phyloP scores from a whole-genome alignment of 2,797 vertebrate genomes.

The Cercopithecus hamlyni region DNA sequence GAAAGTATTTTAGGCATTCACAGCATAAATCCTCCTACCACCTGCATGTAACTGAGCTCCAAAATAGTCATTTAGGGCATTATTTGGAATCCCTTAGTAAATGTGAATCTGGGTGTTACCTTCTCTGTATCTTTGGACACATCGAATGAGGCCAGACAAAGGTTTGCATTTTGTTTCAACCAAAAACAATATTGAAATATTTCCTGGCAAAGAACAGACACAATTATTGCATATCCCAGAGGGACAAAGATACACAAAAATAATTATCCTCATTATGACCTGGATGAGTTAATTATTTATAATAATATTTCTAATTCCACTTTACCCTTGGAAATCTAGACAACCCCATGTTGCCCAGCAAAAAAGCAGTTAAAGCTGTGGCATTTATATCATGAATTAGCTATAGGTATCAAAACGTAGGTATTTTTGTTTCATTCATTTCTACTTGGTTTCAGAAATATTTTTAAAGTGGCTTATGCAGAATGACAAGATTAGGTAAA shows the following conservation, averaged over 20 bases:
- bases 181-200: conserved; percentile 83
- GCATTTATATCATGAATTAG: neutral
- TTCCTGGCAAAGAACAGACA: conserved; percentile 63
- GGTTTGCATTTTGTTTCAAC: conserved; percentile 82
- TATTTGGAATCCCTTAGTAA: conserved; percentile 84
- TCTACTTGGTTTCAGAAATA: neutral
- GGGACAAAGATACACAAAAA: conserved; percentile 79
- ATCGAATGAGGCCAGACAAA: conserved; percentile 79
- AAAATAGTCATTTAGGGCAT: conserved; percentile 85
- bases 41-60: conserved; percentile 85
- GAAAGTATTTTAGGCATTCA: conserved; percentile 88
- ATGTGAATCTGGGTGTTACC: conserved; percentile 81
- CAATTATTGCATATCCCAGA: conserved; percentile 82
- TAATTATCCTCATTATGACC: conserved; percentile 77
- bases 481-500: neutral
- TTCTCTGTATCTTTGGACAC: conserved; percentile 74
- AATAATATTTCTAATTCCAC: conserved; percentile 65
- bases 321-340: conserved; percentile 65
- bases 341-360: conserved; percentile 58
- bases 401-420: neutral
- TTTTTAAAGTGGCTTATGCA: neutral
- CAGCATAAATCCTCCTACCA: conserved; percentile 87
- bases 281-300: conserved; percentile 65
- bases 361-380: neutral
- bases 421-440: conserved; percentile 10